Percentiles rank a stretch among this genome's conserved stretches.
Evolutionary conservation across 2,113 vertebrate genomes (phyloP).

Genomic region (Ptilonorhynchus violaceus): DNA sequence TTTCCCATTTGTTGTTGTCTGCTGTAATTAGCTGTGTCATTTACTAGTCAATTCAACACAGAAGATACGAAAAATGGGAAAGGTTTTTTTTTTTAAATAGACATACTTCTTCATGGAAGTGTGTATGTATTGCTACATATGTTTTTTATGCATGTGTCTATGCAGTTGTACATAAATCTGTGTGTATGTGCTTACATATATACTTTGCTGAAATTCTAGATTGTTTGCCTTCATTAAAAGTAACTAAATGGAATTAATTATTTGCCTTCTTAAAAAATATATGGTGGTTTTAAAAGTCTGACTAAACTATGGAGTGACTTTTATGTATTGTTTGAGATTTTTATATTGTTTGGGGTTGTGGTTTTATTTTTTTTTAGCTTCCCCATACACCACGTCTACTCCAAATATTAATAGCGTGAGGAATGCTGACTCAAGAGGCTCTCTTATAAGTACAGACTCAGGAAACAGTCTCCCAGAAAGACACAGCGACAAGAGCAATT

Average conservation of each 20-base stretch:
- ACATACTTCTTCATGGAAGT: not conserved
- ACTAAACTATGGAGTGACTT: not conserved
- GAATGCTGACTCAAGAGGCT: constrained; percentile 90
- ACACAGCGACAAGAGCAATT: constrained; percentile 86
- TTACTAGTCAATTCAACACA: not conserved
- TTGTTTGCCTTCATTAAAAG: not conserved
- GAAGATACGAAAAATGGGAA: not conserved
- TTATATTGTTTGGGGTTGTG: not conserved
- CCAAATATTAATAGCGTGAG: constrained; percentile 89
- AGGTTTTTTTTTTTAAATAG: not conserved
- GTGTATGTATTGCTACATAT: not conserved
- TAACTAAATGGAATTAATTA: not conserved
- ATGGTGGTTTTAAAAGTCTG: not conserved
- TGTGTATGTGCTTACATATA: not conserved
- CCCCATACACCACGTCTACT: constrained; percentile 89
- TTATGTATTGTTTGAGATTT: not conserved
- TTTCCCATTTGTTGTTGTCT: not conserved
- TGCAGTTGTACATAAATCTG: not conserved
- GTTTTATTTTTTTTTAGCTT: constrained; percentile 70
- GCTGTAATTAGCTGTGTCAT: not conserved
- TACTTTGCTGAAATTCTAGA: not conserved
- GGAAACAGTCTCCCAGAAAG: constrained; percentile 89
- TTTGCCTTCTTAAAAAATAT: not conserved
- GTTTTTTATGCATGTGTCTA: not conserved
- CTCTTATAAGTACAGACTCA: constrained; percentile 95